Evolutionary conservation across 2,888 invertebrate species (phyloP).

Genomic region (Drosophila picticornis): DNA sequence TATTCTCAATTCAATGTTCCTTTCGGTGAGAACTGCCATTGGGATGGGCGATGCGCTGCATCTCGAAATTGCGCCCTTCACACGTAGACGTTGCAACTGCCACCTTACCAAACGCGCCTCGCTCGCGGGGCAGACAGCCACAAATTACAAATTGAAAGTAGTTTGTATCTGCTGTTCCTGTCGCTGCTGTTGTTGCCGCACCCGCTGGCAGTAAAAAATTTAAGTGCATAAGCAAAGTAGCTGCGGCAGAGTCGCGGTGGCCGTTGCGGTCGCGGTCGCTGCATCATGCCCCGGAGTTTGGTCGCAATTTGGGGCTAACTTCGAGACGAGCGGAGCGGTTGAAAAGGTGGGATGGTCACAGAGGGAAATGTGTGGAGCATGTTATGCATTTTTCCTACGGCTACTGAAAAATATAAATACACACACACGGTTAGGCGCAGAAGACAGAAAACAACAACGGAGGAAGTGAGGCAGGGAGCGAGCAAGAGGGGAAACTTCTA

Average conservation of each 20-base stretch:
- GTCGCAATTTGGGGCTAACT: constrained; percentile 44
- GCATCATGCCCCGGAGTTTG: constrained; percentile 32
- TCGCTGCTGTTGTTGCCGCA: constrained; percentile 19
- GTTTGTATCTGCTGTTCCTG: constrained; percentile 68
- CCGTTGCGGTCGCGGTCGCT: constrained; percentile 6
- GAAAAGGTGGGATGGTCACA: neutral
- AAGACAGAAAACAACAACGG: constrained; percentile 23
- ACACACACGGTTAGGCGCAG: constrained; percentile 2
- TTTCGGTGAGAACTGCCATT: constrained; percentile 9
- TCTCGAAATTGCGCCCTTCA: constrained; percentile 52
- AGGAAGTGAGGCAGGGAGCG: neutral
- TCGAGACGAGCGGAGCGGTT: constrained; percentile 5
- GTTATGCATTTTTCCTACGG: constrained; percentile 78
- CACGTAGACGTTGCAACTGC: constrained; percentile 40
- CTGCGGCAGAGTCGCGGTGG: constrained; percentile 38
- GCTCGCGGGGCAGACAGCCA: constrained; percentile 48
- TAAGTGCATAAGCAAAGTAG: constrained; percentile 79
- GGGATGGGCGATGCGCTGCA: neutral
- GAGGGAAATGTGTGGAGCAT: constrained; percentile 39
- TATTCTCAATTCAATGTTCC: constrained; percentile 63
- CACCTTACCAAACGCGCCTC: constrained; percentile 9
- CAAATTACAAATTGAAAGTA: constrained; percentile 82
- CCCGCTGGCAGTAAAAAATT: constrained; percentile 65
- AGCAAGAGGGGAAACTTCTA: constrained; percentile 52
- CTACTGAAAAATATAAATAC: constrained; percentile 70